phyloP scores from a whole-genome alignment of 1,140 invertebrate genomes.

The Lysiphlebus fabarum region DNA sequence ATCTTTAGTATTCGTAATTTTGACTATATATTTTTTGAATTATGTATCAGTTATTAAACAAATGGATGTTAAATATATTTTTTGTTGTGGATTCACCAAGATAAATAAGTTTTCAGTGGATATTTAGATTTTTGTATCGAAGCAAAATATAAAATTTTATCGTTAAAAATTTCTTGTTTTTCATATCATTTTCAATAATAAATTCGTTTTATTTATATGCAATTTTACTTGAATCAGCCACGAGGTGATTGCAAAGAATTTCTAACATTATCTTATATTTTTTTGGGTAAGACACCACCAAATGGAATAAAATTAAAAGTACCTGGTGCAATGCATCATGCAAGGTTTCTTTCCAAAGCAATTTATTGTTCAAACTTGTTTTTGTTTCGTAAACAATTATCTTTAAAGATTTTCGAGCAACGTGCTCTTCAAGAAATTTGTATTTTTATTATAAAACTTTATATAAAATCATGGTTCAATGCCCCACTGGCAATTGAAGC shows the following conservation, averaged over 20 bases:
- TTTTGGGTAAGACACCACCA: constrained; percentile 22
- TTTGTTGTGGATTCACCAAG: neutral
- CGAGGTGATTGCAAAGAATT: constrained; percentile 28
- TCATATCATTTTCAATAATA: neutral
- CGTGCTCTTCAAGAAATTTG: constrained; percentile 20
- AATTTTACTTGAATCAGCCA: constrained; percentile 14
- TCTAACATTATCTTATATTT: constrained; percentile 26
- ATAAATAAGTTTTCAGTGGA: no score
- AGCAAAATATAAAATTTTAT: neutral
- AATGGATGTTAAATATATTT: neutral
- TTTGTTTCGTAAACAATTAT: constrained; percentile 26
- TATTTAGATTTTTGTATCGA: neutral
- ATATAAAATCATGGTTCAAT: constrained; percentile 25
- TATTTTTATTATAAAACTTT: constrained; percentile 24
- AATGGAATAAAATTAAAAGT: constrained; percentile 21
- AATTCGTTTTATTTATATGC: constrained; percentile 5
- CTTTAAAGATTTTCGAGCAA: constrained; percentile 14
- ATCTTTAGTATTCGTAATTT: no score
- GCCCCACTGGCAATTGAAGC: constrained; percentile 22
- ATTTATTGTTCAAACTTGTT: constrained; percentile 33
- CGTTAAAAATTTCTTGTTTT: neutral
- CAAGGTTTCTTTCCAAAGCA: constrained; percentile 31
- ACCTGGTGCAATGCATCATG: constrained; percentile 29
- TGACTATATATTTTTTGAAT: no score
- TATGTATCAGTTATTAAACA: no score